Base-by-base conservation (phyloP, 1,140 invertebrate genomes). In the Atopsyche davidsoni region DNA sequence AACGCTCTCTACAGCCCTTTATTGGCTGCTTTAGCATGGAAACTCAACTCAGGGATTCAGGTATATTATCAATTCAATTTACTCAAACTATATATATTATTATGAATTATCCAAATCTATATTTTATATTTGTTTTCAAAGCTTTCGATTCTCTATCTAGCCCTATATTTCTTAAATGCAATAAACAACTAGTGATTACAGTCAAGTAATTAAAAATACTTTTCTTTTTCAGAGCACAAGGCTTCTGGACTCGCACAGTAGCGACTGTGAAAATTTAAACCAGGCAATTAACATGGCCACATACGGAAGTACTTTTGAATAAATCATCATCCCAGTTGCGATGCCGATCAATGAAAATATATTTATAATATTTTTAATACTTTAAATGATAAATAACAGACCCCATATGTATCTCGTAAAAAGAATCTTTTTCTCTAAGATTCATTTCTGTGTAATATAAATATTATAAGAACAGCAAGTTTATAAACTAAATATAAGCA, bases 1-100 rank as follows among this genome's bases (percentile, higher is more conserved):
- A 88, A 87, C 65, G 61, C 87, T 14, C 56, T 79, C 9, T 87
- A 85, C 62, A 81, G 81, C 55, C 81, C 83, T 0, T 59, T 85
- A 3, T 60, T 85, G 10, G 55, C 55, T n/a, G 41, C 13, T 9
- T 21, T 57, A 16, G 50, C 50, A 1, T 57, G 55, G 55, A 53
- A 53, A 46, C 22, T 57, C 10, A 57, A 28, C 38, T 50, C 55
- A 4, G 42, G 46, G n/a, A 57, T 57, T 25, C 55, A 57, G 35
- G 55, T 57, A 42, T n/a, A n/a, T n/a, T n/a, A n/a, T n/a, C n/a
- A n/a, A n/a, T n/a, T n/a, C 42, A 22, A 25, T 24, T 21, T 18
- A 2, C 18, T 31, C 21, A n/a, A 16, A 28, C 17, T 44, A 22
- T 2, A 16, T 16, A 28, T 11, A 16, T 44, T 31, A 44, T 42